A percentile compares a stretch with the other conserved stretches of the same genome.
Evolutionary conservation across 2,113 vertebrate species (phyloP).

Genomic region (Cyanoderma ruficeps): DNA sequence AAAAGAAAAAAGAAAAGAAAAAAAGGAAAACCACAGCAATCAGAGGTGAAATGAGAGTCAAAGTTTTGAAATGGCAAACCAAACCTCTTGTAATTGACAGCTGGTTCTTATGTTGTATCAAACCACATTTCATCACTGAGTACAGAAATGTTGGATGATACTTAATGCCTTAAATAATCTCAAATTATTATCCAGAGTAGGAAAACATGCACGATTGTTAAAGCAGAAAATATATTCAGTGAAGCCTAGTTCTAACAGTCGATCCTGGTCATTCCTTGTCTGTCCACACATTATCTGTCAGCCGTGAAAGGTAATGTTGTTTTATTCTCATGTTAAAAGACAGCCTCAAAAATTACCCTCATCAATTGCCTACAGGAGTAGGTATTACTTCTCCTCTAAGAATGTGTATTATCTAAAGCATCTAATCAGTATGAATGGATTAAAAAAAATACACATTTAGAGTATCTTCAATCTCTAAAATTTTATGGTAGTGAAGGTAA

Average conservation of each 20-base stretch:
- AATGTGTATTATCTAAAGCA: not conserved
- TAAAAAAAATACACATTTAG: not conserved
- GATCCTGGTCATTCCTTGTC: not conserved
- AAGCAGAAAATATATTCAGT: not conserved
- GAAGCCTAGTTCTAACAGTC: not conserved
- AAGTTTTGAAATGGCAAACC: not conserved
- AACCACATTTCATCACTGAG: not conserved
- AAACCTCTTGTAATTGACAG: not conserved
- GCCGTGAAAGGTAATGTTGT: not conserved
- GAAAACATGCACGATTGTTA: not conserved
- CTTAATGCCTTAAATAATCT: not conserved
- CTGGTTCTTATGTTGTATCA: not conserved
- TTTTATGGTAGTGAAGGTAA: not conserved
- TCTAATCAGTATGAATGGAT: not conserved
- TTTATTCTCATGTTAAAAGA: not conserved
- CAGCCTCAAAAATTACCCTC: not conserved
- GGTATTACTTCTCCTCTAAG: not conserved
- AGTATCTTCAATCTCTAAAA: not conserved
- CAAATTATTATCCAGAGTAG: not conserved
- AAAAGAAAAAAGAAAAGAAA: too few species aligned
- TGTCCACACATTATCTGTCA: not conserved
- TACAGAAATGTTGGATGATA: not conserved
- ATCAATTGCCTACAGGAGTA: not conserved
- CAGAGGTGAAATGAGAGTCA: not conserved
- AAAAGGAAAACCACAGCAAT: not conserved